Evolutionary conservation across 1,140 invertebrate genomes (phyloP).

Genomic region (Camponotus vicinus): DNA sequence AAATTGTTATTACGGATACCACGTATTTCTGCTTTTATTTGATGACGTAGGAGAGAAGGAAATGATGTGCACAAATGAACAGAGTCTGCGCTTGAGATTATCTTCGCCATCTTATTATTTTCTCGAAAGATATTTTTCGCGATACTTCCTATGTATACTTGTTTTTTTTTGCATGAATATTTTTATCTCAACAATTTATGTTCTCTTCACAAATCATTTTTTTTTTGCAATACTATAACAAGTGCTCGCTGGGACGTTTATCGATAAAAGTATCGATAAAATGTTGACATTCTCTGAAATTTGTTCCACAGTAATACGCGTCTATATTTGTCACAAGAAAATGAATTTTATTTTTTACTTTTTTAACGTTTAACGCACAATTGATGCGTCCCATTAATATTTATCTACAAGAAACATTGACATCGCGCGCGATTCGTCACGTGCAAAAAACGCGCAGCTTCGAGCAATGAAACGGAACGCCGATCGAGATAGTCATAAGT

Average conservation of each 20-base stretch:
- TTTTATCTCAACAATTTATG: not conserved
- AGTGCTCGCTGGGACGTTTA: not conserved
- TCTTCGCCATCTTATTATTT: not conserved
- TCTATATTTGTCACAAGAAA: not conserved
- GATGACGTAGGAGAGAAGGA: constrained; percentile 64
- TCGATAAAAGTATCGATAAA: not conserved
- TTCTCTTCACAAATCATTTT: not conserved
- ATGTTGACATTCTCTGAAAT: not conserved
- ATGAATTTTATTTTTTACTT: not conserved
- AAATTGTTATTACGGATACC: constrained; percentile 76
- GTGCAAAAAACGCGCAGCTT: constrained; percentile 3
- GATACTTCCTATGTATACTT: not conserved
- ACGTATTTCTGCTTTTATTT: constrained; percentile 72
- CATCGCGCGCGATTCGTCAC: constrained; percentile 27
- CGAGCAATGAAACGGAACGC: not conserved
- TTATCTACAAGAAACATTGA: not conserved
- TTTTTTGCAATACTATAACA: not conserved
- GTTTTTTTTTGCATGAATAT: not conserved
- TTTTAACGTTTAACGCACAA: not conserved
- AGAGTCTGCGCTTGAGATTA: constrained; percentile 53
- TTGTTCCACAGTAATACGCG: not conserved
- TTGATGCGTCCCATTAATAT: constrained; percentile 12
- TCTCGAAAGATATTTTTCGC: not conserved
- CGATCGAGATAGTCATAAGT: constrained; percentile 12
- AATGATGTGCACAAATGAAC: constrained; percentile 81